Conservation (phyloP, 2,888 invertebrate species). For the Thera obeliscata region DNA sequence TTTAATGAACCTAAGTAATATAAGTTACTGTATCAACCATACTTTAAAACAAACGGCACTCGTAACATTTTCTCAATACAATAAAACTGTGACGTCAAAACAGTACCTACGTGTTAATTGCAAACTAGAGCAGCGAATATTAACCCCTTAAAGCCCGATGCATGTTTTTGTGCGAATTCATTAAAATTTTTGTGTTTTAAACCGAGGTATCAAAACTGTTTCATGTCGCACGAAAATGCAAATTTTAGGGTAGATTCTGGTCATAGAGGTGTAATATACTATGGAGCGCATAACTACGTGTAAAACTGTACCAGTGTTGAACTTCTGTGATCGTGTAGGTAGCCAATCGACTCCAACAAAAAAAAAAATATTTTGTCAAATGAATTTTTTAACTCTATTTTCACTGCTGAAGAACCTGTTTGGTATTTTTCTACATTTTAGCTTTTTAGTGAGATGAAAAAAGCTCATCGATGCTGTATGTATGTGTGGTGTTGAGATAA, state of each 20-base stretch:
- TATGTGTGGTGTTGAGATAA: too few relatives aligned
- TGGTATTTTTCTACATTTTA: too few relatives aligned
- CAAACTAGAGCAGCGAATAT: constrained; percentile 47
- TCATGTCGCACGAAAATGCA: constrained; percentile 81
- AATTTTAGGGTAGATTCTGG: constrained; percentile 51
- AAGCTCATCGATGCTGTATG: too few relatives aligned
- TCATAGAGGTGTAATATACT: constrained; percentile 24
- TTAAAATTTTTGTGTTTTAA: constrained; percentile 72
- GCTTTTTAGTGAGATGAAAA: too few relatives aligned
- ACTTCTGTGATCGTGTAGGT: too few relatives aligned
- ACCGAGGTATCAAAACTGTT: constrained; percentile 63
- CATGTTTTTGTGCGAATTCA: constrained; percentile 71
- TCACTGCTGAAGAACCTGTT: too few relatives aligned
- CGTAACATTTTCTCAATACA: constrained; percentile 8
- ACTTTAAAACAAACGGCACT: not conserved
- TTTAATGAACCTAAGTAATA: too few relatives aligned
- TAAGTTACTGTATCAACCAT: not conserved
- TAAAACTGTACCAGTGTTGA: too few relatives aligned
- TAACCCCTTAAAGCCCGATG: constrained; percentile 43
- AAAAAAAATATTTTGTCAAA: too few relatives aligned
- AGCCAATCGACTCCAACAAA: too few relatives aligned
- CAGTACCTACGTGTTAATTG: constrained; percentile 52
- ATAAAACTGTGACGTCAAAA: constrained; percentile 25
- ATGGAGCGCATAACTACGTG: not conserved
- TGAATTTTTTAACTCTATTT: too few relatives aligned